phyloP scores from a whole-genome alignment of 2,113 vertebrate genomes.

The Charadrius vociferus region DNA sequence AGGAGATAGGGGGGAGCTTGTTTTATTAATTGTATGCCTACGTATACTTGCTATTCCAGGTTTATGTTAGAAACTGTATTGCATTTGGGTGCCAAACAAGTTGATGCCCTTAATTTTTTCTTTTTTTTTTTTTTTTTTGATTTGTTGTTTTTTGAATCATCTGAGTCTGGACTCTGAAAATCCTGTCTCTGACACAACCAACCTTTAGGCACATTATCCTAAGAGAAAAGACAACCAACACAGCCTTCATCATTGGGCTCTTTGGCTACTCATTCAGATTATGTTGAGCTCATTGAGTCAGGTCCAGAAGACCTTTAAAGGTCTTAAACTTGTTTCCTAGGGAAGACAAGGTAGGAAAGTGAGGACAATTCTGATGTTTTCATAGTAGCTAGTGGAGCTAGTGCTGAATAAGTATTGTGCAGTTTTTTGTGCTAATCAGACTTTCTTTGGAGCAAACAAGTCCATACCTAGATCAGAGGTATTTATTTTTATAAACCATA shows the following conservation, averaged over 20 bases:
- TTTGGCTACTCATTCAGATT: neutral
- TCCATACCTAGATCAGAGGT: fast-evolving
- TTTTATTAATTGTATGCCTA: neutral
- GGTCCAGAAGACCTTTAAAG: neutral
- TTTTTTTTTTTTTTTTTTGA: neutral
- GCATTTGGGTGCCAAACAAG: neutral
- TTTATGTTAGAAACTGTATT: neutral
- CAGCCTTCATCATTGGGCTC: neutral
- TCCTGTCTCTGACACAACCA: neutral
- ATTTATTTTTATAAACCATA: neutral
- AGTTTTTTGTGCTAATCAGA: neutral
- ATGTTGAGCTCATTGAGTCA: neutral
- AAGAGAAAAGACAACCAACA: neutral
- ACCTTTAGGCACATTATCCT: neutral
- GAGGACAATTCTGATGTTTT: neutral
- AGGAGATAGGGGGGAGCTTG: no score
- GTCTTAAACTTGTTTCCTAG: neutral
- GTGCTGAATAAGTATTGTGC: neutral
- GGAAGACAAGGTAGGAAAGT: neutral
- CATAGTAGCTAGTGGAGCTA: neutral
- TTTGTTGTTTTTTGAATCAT: neutral
- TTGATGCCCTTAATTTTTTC: neutral
- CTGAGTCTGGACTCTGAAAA: neutral
- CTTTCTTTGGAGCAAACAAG: neutral
- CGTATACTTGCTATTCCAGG: fast-evolving